Evolutionary conservation across 2,113 vertebrate genomes (phyloP), one percentile per base, ranked within the genome.

Genomic region (Entelurus aequoreus): DNA sequence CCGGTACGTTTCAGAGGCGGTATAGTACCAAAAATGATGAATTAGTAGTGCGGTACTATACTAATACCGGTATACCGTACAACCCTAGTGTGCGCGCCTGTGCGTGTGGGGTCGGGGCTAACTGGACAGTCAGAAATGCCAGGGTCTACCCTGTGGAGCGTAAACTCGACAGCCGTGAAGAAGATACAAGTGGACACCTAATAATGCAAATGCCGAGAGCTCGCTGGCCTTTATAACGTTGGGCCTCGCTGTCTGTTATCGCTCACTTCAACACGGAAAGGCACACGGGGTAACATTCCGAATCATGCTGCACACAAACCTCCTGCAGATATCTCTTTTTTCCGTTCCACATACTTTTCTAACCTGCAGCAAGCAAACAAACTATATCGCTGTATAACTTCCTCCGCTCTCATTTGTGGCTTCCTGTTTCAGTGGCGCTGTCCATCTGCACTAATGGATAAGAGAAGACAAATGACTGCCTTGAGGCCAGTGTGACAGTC

Each of bases 201-300:
- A 74, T 79, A 81, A 82, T 79, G 80, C 71, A 83, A 88, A 84
- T 85, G 74, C 66, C 71, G 65, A 67, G 54, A 51, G 69, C 76
- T 80, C 66, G 44, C 66, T 79, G 81, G 69, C 76, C 78, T 85
- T 72, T 78, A 19, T 44, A 75, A 72, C 76, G 65, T 60, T 1
- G 44, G 71, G 75, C 54, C 60, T 47, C 19, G 21, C 63, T 78
- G 80, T 75, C 72, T 69, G 66, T 69, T 74, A 75, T 54, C 14
- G 58, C 57, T 53, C 15, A 5, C 48, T 28, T 64, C 62, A 63
- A 78, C 61, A 69, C 48, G 61, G 36, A 6, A n/a, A 61, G n/a
- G 11, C 10, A 46, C 13, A 48, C 10, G 37, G 9, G 46, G 19
- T 70, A 64, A 55, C 1, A 40, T 48, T 71, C 50, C 16, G 53